These are phyloP conservation scores for Anguilla japonica DNA, from an alignment of 2,113 vertebrate species.

Conservation along the genomic window DNA sequence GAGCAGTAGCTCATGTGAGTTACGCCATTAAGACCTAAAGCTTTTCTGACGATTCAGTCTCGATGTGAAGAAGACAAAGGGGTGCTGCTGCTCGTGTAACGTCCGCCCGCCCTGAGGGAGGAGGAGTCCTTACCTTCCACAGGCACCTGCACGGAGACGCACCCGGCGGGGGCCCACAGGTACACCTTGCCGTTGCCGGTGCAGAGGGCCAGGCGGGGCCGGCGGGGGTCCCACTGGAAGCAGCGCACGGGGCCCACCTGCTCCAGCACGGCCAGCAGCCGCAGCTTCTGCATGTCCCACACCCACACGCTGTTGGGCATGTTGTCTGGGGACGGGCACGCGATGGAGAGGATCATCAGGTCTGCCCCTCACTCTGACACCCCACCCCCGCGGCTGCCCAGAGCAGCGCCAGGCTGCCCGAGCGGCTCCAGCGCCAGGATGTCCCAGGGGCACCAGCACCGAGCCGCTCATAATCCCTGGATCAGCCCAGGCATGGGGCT, in stretches of 20 bases:
- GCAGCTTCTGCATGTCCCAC: slow-evolving; percentile 87
- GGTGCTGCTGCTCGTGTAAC: too few relatives aligned
- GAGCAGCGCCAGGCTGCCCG: neutral
- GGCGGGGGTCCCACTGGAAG: slow-evolving; percentile 88
- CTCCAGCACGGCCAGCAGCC: slow-evolving; percentile 79
- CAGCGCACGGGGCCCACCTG: slow-evolving; percentile 77
- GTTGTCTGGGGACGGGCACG: slow-evolving; percentile 72
- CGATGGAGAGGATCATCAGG: slow-evolving; percentile 17
- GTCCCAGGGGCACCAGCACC: neutral
- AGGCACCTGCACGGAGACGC: slow-evolving; percentile 81
- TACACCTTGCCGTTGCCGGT: slow-evolving; percentile 80
- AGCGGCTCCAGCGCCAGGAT: neutral
- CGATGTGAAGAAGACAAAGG: too few relatives aligned
- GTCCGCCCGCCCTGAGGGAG: neutral
- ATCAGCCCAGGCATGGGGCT: neutral
- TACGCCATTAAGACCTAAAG: too few relatives aligned
- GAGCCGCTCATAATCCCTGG: neutral
- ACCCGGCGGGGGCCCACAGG: slow-evolving; percentile 87
- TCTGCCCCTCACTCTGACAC: neutral
- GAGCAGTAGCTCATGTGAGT: too few relatives aligned
- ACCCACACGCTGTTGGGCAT: slow-evolving; percentile 84
- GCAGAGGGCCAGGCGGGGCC: slow-evolving; percentile 83
- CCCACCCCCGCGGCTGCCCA: neutral
- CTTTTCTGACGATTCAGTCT: too few relatives aligned
- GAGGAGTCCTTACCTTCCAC: slow-evolving; percentile 75